Base-by-base conservation (phyloP, 2,888 invertebrate genomes). In the Parelbella ahira region DNA sequence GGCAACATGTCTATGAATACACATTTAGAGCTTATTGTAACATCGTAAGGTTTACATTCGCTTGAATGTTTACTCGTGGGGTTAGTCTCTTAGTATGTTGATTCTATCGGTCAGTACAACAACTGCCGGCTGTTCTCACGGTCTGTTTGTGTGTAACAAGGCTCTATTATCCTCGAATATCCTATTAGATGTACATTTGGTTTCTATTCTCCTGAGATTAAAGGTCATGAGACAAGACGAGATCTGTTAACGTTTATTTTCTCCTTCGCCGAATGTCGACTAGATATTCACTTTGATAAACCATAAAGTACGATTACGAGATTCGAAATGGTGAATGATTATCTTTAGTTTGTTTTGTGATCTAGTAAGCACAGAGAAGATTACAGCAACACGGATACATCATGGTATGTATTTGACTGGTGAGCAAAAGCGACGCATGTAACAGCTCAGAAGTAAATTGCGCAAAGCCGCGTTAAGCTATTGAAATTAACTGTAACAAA, bases 111-210 rank as follows among this genome's bases (percentile, higher is more conserved):
- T 43, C 55, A 63, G 29, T 46, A 54, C 58, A 47, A 48, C 45
- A 66, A 66, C 65, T 62, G 69, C 62, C 64, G 43, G 29, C 43
- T 46, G 67, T 71, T 73, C 77, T 68, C 74, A 71, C 70, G 71
- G 63, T 71, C 73, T 68, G 66, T 74, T 76, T 74, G 70, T 65
- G 58, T 54, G 47, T 66, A 63, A 62, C 57, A 63, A 64, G 63
- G 63, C 37, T 36, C 36, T 43, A 30, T 43, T 60, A 60, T 48
- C 58, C 58, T 63, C 55, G 56, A 59, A 37, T 23, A 39, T 42
- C 41, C 41, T 42, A 28, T 34, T 28, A 33, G 41, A 28, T 23
- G 42, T 36, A 42, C 42, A 34, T 36, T 34, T 36, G 42, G 28
- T 42, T 42, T 36, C 34, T 42, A 36, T 42, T 42, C 42, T 28